Evolutionary conservation across 2,888 invertebrate species (phyloP).

Genomic region (Monochamus alternatus): DNA sequence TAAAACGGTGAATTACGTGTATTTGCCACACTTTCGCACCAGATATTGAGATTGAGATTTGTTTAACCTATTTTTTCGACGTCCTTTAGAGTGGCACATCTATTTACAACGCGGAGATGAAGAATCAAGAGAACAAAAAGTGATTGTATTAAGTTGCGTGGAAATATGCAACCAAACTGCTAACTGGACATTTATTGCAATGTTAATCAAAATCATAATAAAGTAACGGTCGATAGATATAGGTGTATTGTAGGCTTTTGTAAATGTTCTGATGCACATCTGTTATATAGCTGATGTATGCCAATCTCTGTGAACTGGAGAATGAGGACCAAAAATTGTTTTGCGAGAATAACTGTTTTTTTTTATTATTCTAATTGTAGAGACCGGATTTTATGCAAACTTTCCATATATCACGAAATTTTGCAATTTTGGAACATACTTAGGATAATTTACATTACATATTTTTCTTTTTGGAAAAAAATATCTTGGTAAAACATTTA

Average conservation of each 20-base stretch:
- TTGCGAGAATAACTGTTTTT: background rate
- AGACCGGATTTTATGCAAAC: too few relatives aligned
- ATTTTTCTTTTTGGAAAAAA: too few relatives aligned
- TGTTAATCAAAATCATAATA: constrained; percentile 37
- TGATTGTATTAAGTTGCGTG: constrained; percentile 34
- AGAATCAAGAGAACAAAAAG: constrained; percentile 11
- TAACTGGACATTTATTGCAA: constrained; percentile 37
- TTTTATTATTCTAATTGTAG: too few relatives aligned
- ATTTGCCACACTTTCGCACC: too few relatives aligned
- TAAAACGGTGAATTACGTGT: too few relatives aligned
- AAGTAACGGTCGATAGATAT: constrained; percentile 24
- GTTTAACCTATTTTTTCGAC: background rate
- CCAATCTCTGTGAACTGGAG: background rate
- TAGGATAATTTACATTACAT: too few relatives aligned
- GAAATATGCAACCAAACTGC: constrained; percentile 31
- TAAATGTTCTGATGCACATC: constrained; percentile 14
- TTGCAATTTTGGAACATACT: background rate
- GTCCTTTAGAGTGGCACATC: constrained; percentile 6
- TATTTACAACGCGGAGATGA: background rate
- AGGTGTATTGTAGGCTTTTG: constrained; percentile 6
- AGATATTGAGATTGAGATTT: too few relatives aligned
- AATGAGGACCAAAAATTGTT: background rate
- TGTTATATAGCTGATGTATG: background rate
- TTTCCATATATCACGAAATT: background rate
- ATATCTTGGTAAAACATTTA: too few relatives aligned